A percentile compares a stretch with the other conserved stretches of the same genome.
Conservation (phyloP, 2,888 invertebrate species). For the Thysanoteuthis rhombus region DNA sequence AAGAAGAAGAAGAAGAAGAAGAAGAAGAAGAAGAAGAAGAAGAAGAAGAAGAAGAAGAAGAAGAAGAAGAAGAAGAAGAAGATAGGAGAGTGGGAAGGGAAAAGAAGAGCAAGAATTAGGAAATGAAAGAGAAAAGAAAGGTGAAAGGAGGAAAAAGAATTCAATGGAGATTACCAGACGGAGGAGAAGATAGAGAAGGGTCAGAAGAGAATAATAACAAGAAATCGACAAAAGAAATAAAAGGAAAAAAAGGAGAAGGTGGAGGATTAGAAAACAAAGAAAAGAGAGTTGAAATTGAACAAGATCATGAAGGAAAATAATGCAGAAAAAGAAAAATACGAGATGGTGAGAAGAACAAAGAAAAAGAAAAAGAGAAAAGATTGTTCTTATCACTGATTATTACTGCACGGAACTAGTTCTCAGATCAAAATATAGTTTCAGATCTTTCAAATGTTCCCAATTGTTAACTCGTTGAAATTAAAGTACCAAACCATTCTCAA, state of each 20-base stretch:
- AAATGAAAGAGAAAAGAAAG: background rate
- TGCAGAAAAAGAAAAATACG: background rate
- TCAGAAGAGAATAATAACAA: background rate
- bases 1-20: background rate
- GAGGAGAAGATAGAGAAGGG: background rate
- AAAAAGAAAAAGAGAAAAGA: background rate
- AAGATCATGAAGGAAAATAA: background rate
- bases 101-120: background rate
- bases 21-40: background rate
- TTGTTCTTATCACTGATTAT: no score
- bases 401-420: no score
- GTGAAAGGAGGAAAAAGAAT: background rate
- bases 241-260: background rate
- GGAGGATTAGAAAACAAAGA: background rate
- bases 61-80: background rate
- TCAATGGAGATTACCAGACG: background rate
- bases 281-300: background rate
- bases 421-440: no score
- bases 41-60: background rate
- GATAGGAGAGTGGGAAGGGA: background rate
- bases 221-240: background rate
- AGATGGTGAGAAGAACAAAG: background rate
- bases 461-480: no score
- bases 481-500: no score
- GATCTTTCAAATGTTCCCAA: no score